Conservation (phyloP, 1,140 invertebrate genomes). For the Trichoplusia ni region DNA sequence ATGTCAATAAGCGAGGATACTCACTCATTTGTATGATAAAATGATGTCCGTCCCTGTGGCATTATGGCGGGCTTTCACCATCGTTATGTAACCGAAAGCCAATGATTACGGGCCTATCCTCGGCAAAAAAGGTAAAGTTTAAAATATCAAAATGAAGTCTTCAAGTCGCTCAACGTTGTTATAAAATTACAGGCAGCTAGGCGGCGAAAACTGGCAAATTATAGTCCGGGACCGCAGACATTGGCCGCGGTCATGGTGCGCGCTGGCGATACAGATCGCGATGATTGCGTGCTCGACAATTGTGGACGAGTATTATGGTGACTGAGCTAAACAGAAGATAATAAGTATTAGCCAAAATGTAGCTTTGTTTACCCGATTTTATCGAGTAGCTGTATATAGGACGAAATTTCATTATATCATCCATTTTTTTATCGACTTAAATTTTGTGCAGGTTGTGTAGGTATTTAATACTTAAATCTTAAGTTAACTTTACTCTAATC, state of each 20-base stretch:
- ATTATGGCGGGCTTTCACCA: constrained; percentile 26
- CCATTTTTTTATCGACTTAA: too few species aligned
- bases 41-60: constrained; percentile 4
- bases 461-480: too few species aligned
- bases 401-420: too few species aligned
- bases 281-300: constrained; percentile 46
- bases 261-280: constrained; percentile 53
- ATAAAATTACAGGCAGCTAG: constrained; percentile 68
- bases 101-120: constrained; percentile 37
- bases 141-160: constrained; percentile 59
- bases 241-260: constrained; percentile 42
- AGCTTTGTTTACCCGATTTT: background rate
- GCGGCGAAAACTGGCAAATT: constrained; percentile 71
- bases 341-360: background rate
- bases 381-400: too few species aligned
- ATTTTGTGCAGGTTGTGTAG: too few species aligned
- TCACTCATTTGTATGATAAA: constrained; percentile 28
- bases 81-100: constrained; percentile 42
- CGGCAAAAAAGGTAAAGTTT: constrained; percentile 40
- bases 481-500: too few species aligned
- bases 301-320: constrained; percentile 45
- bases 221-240: constrained; percentile 57
- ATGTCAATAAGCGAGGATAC: constrained; percentile 39
- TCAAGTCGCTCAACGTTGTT: constrained; percentile 53
- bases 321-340: constrained; percentile 37